phyloP scores from a whole-genome alignment of 2,113 vertebrate species.

The Centropus bengalensis region DNA sequence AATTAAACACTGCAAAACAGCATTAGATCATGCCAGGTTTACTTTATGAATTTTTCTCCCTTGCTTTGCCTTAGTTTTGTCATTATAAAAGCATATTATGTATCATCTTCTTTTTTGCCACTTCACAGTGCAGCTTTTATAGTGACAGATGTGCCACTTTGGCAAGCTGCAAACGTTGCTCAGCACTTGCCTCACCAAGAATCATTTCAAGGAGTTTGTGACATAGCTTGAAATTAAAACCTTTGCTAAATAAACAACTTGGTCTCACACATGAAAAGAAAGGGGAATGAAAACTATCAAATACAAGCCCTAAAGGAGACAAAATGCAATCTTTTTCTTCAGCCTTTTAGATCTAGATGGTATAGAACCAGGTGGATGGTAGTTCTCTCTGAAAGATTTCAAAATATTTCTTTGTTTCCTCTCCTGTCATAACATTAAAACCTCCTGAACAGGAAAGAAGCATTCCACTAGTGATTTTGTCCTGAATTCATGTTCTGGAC shows the following conservation, averaged over 20 bases:
- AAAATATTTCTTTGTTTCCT: neutral
- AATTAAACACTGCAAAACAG: neutral
- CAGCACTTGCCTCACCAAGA: neutral
- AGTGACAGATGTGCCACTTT: neutral
- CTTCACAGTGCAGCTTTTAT: neutral
- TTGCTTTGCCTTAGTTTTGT: neutral
- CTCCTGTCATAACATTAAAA: neutral
- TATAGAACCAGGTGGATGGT: neutral
- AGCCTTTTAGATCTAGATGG: neutral
- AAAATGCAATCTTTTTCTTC: neutral
- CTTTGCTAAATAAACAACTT: neutral
- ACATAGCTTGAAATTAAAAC: neutral
- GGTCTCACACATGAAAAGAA: neutral
- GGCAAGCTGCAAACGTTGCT: neutral
- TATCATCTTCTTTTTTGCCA: neutral
- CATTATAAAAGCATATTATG: neutral
- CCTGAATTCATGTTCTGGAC: neutral
- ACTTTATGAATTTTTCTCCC: neutral
- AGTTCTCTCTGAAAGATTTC: neutral
- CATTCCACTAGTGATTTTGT: neutral
- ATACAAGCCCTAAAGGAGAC: neutral
- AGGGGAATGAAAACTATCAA: neutral
- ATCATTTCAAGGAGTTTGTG: neutral
- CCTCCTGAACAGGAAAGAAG: neutral
- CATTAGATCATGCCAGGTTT: neutral